phyloP scores from a whole-genome alignment of 2,113 vertebrate species.

The Corynorhinus townsendii region DNA sequence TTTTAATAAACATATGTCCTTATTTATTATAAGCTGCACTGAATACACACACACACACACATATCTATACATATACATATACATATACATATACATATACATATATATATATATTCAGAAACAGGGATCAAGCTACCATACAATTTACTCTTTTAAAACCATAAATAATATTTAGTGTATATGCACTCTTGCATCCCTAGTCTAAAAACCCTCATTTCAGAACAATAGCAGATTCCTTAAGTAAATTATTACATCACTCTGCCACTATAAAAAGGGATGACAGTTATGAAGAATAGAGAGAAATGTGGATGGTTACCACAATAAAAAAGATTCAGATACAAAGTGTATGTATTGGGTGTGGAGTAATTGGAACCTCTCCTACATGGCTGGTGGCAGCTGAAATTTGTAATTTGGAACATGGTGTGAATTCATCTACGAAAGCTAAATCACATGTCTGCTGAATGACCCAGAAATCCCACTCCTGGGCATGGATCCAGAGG shows the following conservation, averaged over 20 bases:
- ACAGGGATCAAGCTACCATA: background rate
- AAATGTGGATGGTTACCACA: background rate
- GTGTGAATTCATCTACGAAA: background rate
- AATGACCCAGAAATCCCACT: background rate
- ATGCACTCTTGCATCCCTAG: background rate
- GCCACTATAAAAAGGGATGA: background rate
- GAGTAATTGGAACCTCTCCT: background rate
- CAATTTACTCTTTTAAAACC: background rate
- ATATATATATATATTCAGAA: background rate
- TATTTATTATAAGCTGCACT: background rate
- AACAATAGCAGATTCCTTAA: background rate
- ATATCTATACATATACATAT: too few relatives aligned
- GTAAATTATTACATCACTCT: background rate
- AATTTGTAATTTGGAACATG: background rate
- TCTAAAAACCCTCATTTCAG: background rate
- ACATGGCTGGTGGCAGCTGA: background rate
- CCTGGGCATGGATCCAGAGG: background rate
- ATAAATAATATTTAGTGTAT: background rate
- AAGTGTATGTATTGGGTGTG: fast-evolving
- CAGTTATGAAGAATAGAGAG: background rate
- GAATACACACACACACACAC: too few relatives aligned
- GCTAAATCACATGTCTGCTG: background rate
- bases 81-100: background rate
- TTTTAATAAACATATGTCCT: background rate
- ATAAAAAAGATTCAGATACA: background rate